These are phyloP conservation scores for Centropus unirufus DNA, from an alignment of 2,113 vertebrate species.

Conservation along the genomic window DNA sequence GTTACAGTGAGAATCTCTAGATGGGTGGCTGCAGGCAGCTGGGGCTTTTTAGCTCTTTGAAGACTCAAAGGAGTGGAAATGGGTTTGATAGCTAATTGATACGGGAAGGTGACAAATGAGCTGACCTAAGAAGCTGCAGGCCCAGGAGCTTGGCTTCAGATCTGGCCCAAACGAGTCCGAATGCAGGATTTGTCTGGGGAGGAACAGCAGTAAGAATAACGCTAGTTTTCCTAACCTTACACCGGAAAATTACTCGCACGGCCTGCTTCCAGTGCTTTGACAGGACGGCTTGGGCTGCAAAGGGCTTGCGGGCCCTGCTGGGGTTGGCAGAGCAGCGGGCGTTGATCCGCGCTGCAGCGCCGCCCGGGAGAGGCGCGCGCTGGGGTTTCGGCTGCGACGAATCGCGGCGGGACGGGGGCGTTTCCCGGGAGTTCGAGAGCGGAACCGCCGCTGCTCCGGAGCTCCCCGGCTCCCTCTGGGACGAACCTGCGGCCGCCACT, in stretches of 20 bases:
- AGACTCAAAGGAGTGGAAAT: neutral
- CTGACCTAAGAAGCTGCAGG: neutral
- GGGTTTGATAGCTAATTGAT: neutral
- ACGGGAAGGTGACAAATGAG: neutral
- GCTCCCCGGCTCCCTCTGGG: no score
- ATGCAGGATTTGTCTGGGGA: accelerated
- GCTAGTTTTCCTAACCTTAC: neutral
- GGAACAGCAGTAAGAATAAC: neutral
- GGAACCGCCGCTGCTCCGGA: no score
- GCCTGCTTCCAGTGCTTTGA: neutral
- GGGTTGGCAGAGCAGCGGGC: no score
- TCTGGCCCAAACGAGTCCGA: neutral
- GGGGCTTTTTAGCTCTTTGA: neutral
- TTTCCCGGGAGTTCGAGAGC: no score
- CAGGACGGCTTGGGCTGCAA: neutral
- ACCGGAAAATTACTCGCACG: neutral
- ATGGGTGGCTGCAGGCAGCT: neutral
- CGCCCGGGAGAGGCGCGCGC: no score
- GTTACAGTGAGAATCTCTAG: neutral
- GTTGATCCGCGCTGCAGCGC: no score
- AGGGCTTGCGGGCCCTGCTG: no score
- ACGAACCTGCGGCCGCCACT: no score
- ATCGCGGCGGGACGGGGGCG: no score
- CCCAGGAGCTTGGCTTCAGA: neutral
- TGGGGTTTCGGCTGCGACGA: no score